Conservation (phyloP, 2,113 vertebrate genomes). For the Pardalotus punctatus region DNA sequence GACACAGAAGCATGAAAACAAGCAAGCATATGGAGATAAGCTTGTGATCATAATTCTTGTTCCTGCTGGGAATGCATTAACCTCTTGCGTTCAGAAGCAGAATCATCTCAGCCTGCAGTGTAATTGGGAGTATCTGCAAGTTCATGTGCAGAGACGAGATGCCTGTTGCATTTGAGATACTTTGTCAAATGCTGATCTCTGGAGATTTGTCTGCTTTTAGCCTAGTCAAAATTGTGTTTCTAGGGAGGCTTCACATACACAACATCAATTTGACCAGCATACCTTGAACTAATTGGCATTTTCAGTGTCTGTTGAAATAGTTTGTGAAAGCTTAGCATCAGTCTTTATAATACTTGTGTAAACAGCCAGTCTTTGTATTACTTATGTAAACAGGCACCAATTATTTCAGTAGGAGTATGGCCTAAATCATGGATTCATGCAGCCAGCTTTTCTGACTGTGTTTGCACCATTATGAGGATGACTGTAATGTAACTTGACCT, state of each 20-base stretch:
- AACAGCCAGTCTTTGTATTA: background rate
- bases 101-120: background rate
- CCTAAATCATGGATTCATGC: background rate
- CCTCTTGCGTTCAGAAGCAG: background rate
- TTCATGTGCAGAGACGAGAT: background rate
- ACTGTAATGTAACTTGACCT: background rate
- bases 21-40: background rate
- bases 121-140: background rate
- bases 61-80: background rate
- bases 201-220: background rate
- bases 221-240: background rate
- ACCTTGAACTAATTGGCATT: background rate
- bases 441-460: background rate
- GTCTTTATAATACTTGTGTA: background rate
- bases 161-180: background rate
- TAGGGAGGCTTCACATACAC: rapidly evolving
- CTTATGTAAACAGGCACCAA: background rate
- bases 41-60: background rate
- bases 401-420: background rate
- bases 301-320: background rate
- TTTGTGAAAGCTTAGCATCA: background rate
- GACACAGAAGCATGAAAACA: background rate
- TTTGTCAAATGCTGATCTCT: background rate
- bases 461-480: background rate
- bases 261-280: background rate